Conservation (phyloP, 1,140 invertebrate genomes). For the Melanaphis sacchari region DNA sequence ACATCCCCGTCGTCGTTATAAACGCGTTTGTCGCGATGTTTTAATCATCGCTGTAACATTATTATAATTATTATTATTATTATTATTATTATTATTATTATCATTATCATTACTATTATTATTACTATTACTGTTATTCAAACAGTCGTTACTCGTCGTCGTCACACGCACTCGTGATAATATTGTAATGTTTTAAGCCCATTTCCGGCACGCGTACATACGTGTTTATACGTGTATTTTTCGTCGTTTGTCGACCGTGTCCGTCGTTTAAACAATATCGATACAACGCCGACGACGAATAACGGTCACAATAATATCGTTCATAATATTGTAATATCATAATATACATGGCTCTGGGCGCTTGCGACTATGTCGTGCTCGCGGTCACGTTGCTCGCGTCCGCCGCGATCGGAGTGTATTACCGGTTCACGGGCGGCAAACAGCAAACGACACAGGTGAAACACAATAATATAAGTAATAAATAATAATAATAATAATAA, state of each 20-base stretch:
- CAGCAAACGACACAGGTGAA: conserved; percentile 82
- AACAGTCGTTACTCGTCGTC: not conserved
- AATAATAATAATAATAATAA: too few species aligned
- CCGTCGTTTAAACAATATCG: not conserved
- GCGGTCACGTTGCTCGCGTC: conserved; percentile 70
- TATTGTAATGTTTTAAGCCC: not conserved
- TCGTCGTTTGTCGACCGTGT: not conserved
- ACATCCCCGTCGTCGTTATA: not conserved
- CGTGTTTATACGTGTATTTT: not conserved
- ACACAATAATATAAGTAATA: not conserved
- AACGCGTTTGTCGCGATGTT: not conserved
- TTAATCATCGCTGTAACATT: too few species aligned
- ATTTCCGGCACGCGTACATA: not conserved
- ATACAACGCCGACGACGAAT: too few species aligned
- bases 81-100: not conserved
- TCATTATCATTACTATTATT: not conserved
- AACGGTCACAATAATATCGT: too few species aligned
- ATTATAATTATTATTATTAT: not conserved
- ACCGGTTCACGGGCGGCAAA: conserved; percentile 82
- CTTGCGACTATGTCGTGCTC: conserved; percentile 73
- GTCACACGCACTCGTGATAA: too few species aligned
- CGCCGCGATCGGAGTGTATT: conserved; percentile 79
- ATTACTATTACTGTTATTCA: too few species aligned
- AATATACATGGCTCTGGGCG: conserved; percentile 32
- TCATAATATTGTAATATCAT: too few species aligned